Base-by-base conservation (phyloP, 2,888 invertebrate genomes). In the Dromius quadrimaculatus region DNA sequence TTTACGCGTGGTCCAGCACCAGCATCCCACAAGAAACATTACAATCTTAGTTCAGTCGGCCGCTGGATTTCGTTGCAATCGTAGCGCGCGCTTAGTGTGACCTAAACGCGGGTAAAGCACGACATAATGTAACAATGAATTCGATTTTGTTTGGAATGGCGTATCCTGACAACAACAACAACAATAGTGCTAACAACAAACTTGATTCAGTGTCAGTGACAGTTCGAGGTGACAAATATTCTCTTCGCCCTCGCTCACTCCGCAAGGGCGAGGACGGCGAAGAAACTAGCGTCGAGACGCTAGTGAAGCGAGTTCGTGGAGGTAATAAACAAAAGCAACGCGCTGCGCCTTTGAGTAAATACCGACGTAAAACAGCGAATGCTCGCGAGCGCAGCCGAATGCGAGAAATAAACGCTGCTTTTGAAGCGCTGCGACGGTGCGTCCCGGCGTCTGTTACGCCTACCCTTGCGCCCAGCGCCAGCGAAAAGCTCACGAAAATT, bases 371-470 rank as follows among this genome's bases (percentile, higher is more conserved):
- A 85, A 94, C 94, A 0, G 95, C 95, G 9, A 96, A 95, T 83
- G 94, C 94, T 0, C 83, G 95, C 28, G 95, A 96, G 78, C 83
- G 95, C 23, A 91, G 90, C 74, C 87, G 95, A 68, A 95, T 95
- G 95, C 86, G 92, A 54, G 95, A 95, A 81, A 95, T 96, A 76
- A 96, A 96, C 83, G 87, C 89, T 72, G 95, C 95, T 0, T 96
- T 95, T 82, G 95, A 95, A 79, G 87, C 90, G 1, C 84, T 96
- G 5, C 86, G 94, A 19, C 86, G 87, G n/a, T 92, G 91, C 20
- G 90, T 96, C 8, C 95, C 95, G 3, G 86, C 87, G 62, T 79
- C 20, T 11, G 20, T 9, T 23, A 8, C 22, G 0, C 34, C 17
- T n/a, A 17, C 23, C 5, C 28, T 23, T n/a, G 82, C 0, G 83